Conservation (phyloP, 2,888 invertebrate species). For the Diarsia dahlii region DNA sequence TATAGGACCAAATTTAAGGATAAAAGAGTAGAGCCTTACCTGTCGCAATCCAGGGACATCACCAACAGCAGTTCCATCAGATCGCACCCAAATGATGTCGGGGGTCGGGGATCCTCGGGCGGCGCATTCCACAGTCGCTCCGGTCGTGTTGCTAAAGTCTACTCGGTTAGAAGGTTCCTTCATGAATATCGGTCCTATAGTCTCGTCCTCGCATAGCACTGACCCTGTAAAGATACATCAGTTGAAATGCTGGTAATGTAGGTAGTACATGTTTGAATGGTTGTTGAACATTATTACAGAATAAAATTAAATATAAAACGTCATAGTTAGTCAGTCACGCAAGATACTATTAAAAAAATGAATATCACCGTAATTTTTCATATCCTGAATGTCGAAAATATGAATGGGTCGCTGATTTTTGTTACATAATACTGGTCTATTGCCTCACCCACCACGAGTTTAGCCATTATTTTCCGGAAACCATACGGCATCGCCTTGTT, state of each 20-base stretch:
- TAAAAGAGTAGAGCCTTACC: constrained; percentile 82
- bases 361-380: background rate
- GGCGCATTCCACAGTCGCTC: constrained; percentile 97
- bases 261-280: background rate
- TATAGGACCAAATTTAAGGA: background rate
- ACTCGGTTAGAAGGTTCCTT: constrained; percentile 97
- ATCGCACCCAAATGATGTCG: constrained; percentile 97
- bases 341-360: background rate
- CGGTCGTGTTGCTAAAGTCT: constrained; percentile 98
- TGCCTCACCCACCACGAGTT: constrained; percentile 12
- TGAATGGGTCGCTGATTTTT: constrained; percentile 2
- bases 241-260: constrained; percentile 15
- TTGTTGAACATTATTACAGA: constrained; percentile 1
- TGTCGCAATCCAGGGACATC: constrained; percentile 97
- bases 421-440: constrained; percentile 3
- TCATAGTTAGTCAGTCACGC: background rate
- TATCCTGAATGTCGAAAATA: constrained; percentile 3
- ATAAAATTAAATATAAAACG: background rate
- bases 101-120: constrained; percentile 97
- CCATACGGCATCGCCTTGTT: constrained; percentile 5
- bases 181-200: constrained; percentile 97
- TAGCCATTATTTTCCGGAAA: constrained; percentile 35
- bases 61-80: constrained; percentile 97
- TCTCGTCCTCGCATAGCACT: constrained; percentile 93
- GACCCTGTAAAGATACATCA: constrained; percentile 77